Conservation (phyloP, 1,140 invertebrate genomes). For the Hirudo medicinalis region DNA sequence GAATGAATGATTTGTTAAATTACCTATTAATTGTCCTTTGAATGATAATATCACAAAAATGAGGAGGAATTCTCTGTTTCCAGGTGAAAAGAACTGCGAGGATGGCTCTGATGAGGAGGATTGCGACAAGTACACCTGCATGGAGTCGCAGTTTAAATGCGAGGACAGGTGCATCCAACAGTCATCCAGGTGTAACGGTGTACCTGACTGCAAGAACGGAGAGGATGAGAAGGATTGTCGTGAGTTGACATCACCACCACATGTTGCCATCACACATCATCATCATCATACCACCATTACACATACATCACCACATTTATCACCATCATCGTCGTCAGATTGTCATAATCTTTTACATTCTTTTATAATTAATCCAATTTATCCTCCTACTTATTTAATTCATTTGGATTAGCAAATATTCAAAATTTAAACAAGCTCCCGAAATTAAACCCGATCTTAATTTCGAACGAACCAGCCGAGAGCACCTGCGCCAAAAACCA, state of each 20-base stretch:
- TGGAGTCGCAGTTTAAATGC: conserved; percentile 46
- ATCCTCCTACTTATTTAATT: neutral
- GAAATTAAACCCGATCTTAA: neutral
- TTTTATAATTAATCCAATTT: too few species aligned
- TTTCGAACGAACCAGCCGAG: conserved; percentile 12
- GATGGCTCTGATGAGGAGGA: conserved; percentile 25
- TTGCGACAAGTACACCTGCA: conserved; percentile 37
- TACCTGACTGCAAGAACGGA: conserved; percentile 82
- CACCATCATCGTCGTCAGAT: neutral
- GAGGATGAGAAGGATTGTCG: conserved; percentile 61
- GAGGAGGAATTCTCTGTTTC: too few species aligned
- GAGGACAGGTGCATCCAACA: conserved; percentile 60
- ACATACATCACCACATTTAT: neutral
- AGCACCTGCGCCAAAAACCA: conserved; percentile 72
- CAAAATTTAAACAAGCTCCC: neutral
- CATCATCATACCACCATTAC: neutral
- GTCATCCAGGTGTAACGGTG: conserved; percentile 84
- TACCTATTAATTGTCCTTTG: too few species aligned
- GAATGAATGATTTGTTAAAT: too few species aligned
- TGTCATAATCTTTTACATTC: too few species aligned
- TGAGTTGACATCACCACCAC: conserved; percentile 12
- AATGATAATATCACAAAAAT: too few species aligned
- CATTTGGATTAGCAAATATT: neutral
- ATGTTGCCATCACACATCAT: neutral
- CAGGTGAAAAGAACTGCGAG: conserved; percentile 21